Conservation (phyloP, 2,888 invertebrate species). For the Drosophila atripex region DNA sequence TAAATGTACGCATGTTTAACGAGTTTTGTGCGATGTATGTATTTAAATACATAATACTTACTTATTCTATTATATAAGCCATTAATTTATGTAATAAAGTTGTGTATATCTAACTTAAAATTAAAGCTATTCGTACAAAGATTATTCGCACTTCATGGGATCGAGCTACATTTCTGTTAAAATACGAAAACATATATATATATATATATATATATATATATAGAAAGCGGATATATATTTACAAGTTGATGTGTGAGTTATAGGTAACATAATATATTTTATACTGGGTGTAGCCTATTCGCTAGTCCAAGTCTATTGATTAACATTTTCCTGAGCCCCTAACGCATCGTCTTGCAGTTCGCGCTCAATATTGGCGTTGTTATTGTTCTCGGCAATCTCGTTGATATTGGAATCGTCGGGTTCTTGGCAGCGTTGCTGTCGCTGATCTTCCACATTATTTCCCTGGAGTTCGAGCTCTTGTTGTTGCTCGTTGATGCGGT, state of each 20-base stretch:
- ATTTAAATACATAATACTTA: conserved; percentile 65
- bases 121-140: conserved; percentile 17
- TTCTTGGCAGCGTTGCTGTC: conserved; percentile 39
- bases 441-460: conserved; percentile 22
- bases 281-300: conserved; percentile 1
- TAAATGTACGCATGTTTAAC: conserved; percentile 33
- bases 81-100: conserved; percentile 76
- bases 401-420: conserved; percentile 78
- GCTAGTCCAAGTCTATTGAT: conserved; percentile 19
- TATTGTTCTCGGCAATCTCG: conserved; percentile 83
- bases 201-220: no score
- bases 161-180: neutral
- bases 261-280: neutral
- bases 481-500: conserved; percentile 79
- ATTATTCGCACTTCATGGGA: conserved; percentile 9
- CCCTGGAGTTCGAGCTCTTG: conserved; percentile 23
- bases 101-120: conserved; percentile 66
- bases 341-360: conserved; percentile 80
- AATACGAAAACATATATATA: neutral
- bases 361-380: conserved; percentile 83
- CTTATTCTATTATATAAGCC: conserved; percentile 57
- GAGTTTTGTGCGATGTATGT: conserved; percentile 66
- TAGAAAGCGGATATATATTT: conserved; percentile 21
- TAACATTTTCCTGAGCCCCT: conserved; percentile 58
- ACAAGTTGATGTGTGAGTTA: conserved; percentile 6